These are phyloP conservation scores for Drosophila barbarae DNA, from an alignment of 2,888 invertebrate species.

Conservation along the genomic window DNA sequence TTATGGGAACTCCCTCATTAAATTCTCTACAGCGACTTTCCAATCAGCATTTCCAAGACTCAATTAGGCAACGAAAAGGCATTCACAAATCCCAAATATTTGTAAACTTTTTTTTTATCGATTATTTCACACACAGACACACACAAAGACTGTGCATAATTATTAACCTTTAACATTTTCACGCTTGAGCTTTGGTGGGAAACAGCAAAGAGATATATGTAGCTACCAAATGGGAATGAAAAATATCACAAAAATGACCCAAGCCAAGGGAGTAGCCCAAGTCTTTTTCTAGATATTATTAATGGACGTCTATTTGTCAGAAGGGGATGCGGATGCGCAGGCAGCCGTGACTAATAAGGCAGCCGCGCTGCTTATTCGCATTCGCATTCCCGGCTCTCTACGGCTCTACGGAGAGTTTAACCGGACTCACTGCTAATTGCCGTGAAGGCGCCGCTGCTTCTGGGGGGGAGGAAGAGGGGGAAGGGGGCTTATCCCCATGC, in stretches of 20 bases:
- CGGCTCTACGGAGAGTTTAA: constrained; percentile 47
- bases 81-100: constrained; percentile 35
- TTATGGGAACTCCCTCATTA: constrained; percentile 26
- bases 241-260: constrained; percentile 31
- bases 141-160: constrained; percentile 45
- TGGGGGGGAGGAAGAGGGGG: background rate
- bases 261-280: constrained; percentile 27
- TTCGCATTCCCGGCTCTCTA: constrained; percentile 34
- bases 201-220: constrained; percentile 21
- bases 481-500: constrained; percentile 36
- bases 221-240: constrained; percentile 34
- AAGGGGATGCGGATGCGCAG: constrained; percentile 47
- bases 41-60: constrained; percentile 32
- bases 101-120: constrained; percentile 37
- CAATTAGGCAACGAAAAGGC: constrained; percentile 27
- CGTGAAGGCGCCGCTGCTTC: constrained; percentile 63
- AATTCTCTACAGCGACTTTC: constrained; percentile 18
- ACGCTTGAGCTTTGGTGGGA: constrained; percentile 63
- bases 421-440: constrained; percentile 63
- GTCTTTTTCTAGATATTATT: constrained; percentile 52
- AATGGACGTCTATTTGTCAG: constrained; percentile 67
- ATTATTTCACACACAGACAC: constrained; percentile 35
- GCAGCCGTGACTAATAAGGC: constrained; percentile 68
- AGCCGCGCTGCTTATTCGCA: constrained; percentile 32
- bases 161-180: constrained; percentile 72